Evolutionary conservation across 2,113 vertebrate species (phyloP), one percentile per base, ranked within the genome.

Genomic region (Crotalus horridus): DNA sequence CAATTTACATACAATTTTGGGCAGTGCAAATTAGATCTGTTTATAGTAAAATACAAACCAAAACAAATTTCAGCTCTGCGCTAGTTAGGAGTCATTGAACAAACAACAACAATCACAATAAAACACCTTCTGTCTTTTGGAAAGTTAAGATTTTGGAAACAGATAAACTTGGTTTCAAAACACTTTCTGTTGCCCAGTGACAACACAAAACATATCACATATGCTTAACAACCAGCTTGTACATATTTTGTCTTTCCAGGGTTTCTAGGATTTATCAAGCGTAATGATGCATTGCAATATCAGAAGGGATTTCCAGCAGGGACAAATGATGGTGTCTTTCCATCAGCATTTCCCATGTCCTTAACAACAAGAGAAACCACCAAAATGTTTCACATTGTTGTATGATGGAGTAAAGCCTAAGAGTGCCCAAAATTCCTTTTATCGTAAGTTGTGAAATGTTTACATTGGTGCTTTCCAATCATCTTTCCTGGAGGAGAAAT

Each of bases 271-370:
- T 97, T 98, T 97, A 98, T 98, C 96, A 97, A 96, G 96, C 96
- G 95, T 95, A 96, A 96, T 97, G 97, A 98, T 97, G 94, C 97
- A 98, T 98, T 96, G 94, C 96, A 96, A 94, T 95, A 95, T 94
- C 95, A 96, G 93, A 96, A 97, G 94, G 93, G 97, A 95, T 96
- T 98, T 98, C 97, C 97, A 97, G 90, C 95, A 94, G 95, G 95
- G 96, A 98, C 98, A 98, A 98, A 98, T 98, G 97, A 97, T 97
- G 98, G 97, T 98, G 97, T 97, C 97, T 97, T 98, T 97, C 97
- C 95, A 96, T 98, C 97, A 97, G 96, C 95, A 95, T 97, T 96
- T 97, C 96, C 94, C 97, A 96, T 96, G 97, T 97, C 96, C 95
- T 96, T 95, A 89, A 58, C 20, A 58, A 8, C 13, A 23, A 58